Conservation (phyloP, 2,888 invertebrate genomes). For the Apodemia hepburni region DNA sequence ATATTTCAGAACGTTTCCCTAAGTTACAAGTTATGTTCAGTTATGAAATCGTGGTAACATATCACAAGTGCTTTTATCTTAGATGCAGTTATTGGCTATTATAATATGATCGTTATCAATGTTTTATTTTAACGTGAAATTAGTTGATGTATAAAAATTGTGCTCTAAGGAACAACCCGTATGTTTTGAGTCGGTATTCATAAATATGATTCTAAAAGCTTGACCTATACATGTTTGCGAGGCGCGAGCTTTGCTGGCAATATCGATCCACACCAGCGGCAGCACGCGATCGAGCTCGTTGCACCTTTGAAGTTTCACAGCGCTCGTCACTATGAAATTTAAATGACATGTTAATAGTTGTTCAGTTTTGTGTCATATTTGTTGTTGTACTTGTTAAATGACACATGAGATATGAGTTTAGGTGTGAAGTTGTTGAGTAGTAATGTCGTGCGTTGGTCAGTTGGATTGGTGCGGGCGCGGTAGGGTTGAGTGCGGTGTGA, state of each 20-base stretch:
- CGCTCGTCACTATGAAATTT: conserved; percentile 21
- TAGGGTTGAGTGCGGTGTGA: conserved; percentile 49
- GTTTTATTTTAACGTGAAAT: not conserved
- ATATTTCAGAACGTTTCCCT: conserved; percentile 1
- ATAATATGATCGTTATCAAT: not conserved
- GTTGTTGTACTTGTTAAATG: conserved; percentile 8
- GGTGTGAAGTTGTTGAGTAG: conserved; percentile 23
- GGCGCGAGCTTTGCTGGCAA: conserved; percentile 65
- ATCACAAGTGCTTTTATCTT: conserved; percentile 5
- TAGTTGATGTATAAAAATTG: not conserved
- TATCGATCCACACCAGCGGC: conserved; percentile 61
- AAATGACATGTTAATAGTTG: conserved; percentile 6
- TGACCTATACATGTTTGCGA: conserved; percentile 45
- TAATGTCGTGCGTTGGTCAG: conserved; percentile 32
- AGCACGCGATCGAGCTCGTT: conserved; percentile 69
- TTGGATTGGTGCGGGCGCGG: conserved; percentile 44
- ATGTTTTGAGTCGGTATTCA: conserved; percentile 19
- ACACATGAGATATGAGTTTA: conserved; percentile 18
- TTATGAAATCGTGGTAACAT: conserved; percentile 9
- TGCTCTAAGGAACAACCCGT: conserved; percentile 36
- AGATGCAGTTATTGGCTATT: conserved; percentile 2
- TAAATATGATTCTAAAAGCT: conserved; percentile 3
- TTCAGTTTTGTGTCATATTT: not conserved
- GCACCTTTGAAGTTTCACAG: conserved; percentile 46
- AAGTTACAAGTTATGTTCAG: conserved; percentile 1